Conservation (phyloP, 2,113 vertebrate genomes). For the Pluvianellus socialis region DNA sequence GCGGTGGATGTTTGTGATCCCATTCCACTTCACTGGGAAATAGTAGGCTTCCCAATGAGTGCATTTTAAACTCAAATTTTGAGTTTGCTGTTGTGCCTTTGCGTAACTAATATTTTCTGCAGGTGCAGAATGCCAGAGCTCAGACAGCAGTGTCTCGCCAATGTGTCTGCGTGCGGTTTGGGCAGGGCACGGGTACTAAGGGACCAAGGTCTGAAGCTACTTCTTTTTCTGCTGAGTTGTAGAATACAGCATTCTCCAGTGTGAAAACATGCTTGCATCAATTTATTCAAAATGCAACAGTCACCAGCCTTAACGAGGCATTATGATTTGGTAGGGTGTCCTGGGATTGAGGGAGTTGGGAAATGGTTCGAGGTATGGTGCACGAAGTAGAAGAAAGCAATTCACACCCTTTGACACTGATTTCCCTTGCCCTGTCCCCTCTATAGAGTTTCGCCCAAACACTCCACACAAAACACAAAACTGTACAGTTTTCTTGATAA, state of each 20-base stretch:
- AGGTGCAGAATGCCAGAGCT: too few relatives aligned
- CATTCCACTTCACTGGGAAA: neutral
- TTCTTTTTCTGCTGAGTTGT: neutral
- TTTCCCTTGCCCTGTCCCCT: neutral
- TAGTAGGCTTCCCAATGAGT: neutral
- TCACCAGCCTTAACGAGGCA: neutral
- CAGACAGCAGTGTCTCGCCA: too few relatives aligned
- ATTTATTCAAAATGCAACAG: neutral
- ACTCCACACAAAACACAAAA: neutral
- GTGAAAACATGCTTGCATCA: accelerated
- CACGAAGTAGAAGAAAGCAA: neutral
- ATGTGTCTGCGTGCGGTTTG: neutral
- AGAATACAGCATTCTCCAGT: neutral
- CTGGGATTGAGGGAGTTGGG: neutral
- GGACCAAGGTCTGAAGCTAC: neutral
- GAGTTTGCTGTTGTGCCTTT: too few relatives aligned
- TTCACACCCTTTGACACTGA: neutral
- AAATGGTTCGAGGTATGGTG: neutral
- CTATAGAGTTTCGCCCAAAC: neutral
- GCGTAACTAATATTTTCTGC: too few relatives aligned
- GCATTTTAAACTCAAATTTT: too few relatives aligned
- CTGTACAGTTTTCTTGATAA: neutral
- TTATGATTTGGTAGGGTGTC: neutral
- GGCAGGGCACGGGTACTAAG: neutral
- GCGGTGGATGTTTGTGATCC: neutral